phyloP scores from a whole-genome alignment of 1,140 invertebrate species.

The Musca domestica region DNA sequence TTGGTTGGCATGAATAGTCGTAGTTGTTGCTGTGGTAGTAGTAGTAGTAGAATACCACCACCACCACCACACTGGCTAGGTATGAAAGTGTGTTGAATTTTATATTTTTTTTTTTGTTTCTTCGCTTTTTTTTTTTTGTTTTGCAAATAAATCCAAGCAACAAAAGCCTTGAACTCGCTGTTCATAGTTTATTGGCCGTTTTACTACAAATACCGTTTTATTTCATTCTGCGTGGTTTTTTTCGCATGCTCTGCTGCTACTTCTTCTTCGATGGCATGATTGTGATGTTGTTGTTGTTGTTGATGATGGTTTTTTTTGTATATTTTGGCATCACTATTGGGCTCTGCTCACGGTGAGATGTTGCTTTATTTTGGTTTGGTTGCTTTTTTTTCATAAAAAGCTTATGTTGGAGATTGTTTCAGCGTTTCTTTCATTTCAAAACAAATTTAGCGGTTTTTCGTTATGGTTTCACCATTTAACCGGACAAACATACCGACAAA shows the following conservation, averaged over 20 bases:
- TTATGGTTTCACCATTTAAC: conserved; percentile 8
- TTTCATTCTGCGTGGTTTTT: conserved; percentile 5
- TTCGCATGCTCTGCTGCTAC: background rate
- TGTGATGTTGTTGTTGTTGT: conserved; percentile 20
- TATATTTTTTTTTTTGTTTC: conserved; percentile 20
- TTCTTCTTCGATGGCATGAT: conserved; percentile 16
- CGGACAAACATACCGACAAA: background rate
- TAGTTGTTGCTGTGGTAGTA: background rate
- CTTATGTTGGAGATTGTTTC: too few relatives aligned
- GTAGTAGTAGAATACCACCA: background rate
- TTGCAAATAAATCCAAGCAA: conserved; percentile 26
- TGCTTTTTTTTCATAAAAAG: too few relatives aligned
- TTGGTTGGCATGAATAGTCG: too few relatives aligned
- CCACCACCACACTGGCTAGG: background rate
- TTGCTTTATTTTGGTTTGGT: too few relatives aligned
- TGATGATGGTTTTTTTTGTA: conserved; percentile 23
- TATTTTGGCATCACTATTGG: background rate
- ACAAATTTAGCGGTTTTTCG: conserved; percentile 13
- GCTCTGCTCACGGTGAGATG: background rate
- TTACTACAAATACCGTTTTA: conserved; percentile 52
- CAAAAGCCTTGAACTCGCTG: conserved; percentile 51
- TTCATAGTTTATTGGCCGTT: conserved; percentile 53
- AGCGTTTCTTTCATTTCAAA: too few relatives aligned
- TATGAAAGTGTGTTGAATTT: background rate
- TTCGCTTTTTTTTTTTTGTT: conserved; percentile 32